These are phyloP conservation scores for Mechanitis mazaeus DNA, from an alignment of 2,888 invertebrate species.

Conservation along the genomic window DNA sequence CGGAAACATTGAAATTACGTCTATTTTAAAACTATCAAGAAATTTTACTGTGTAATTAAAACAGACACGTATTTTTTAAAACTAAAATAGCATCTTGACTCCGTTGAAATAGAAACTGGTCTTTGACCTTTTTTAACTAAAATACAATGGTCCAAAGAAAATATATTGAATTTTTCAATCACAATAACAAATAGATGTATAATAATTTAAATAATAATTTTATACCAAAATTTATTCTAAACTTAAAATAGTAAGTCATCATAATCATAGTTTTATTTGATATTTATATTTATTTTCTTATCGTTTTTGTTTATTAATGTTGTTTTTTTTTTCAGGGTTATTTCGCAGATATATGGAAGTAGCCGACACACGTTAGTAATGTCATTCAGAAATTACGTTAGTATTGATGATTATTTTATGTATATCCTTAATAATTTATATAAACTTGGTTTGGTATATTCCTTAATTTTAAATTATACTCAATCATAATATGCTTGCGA, in stretches of 20 bases:
- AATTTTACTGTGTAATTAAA: slow-evolving; percentile 26
- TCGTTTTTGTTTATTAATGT: background rate
- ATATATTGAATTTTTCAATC: background rate
- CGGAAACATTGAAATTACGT: slow-evolving; percentile 48
- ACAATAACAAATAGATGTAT: no score
- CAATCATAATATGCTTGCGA: background rate
- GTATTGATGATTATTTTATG: slow-evolving; percentile 32
- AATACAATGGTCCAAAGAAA: background rate
- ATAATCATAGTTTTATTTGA: no score
- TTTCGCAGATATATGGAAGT: slow-evolving; percentile 44
- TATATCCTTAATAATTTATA: no score
- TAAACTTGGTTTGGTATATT: background rate
- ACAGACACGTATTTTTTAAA: slow-evolving; percentile 20
- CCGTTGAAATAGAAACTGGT: slow-evolving; percentile 11
- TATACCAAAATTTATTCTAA: no score
- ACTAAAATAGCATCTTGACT: slow-evolving; percentile 17
- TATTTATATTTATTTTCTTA: no score
- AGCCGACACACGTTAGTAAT: slow-evolving; percentile 48
- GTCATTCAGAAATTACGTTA: slow-evolving; percentile 70
- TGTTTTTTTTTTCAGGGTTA: slow-evolving; percentile 18
- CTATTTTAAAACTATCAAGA: slow-evolving; percentile 38
- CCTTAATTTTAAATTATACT: background rate
- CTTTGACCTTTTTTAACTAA: slow-evolving; percentile 12
- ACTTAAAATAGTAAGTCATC: no score
- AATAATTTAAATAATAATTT: no score